Percentiles rank a stretch among this genome's conserved stretches.
Conservation (phyloP, 1,140 invertebrate species). For the Drosophila serrata region DNA sequence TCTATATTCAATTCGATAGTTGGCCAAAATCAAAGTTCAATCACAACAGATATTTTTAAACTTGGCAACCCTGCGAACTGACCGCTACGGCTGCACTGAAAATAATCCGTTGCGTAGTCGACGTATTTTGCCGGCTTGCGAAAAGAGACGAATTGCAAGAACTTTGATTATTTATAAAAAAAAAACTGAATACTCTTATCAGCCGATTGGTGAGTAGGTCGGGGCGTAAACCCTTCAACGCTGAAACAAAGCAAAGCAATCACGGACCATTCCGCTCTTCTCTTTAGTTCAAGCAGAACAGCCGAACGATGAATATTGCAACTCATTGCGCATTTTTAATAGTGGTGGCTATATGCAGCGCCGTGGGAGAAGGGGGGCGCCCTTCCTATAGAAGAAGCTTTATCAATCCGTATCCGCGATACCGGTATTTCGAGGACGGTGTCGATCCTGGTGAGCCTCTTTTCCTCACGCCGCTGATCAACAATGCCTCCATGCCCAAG, state of each 20-base stretch:
- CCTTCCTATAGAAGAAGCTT: conserved; percentile 64
- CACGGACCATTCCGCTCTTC: not conserved
- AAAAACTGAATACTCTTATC: conserved; percentile 23
- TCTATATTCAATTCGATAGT: not conserved
- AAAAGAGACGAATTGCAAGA: conserved; percentile 16
- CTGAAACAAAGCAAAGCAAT: conserved; percentile 9
- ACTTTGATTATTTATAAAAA: conserved; percentile 12
- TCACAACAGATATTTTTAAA: not conserved
- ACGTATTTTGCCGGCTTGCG: conserved; percentile 21
- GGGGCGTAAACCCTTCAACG: conserved; percentile 20
- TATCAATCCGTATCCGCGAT: conserved; percentile 81
- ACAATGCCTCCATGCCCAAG: conserved; percentile 42
- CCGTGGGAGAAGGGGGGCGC: not conserved
- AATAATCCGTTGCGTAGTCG: not conserved
- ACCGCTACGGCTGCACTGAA: conserved; percentile 27
- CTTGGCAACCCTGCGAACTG: not conserved
- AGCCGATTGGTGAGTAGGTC: conserved; percentile 30
- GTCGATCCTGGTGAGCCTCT: conserved; percentile 78
- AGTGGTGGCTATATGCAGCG: conserved; percentile 19
- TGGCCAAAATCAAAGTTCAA: not conserved
- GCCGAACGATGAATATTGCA: conserved; percentile 69
- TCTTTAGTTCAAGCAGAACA: conserved; percentile 17
- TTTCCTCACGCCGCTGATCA: conserved; percentile 72
- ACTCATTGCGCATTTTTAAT: conserved; percentile 63
- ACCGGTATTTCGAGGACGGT: conserved; percentile 56